Evolutionary conservation across 1,140 invertebrate genomes (phyloP), one percentile per base, ranked within the genome.

Genomic region (Oryctes rhinoceros): DNA sequence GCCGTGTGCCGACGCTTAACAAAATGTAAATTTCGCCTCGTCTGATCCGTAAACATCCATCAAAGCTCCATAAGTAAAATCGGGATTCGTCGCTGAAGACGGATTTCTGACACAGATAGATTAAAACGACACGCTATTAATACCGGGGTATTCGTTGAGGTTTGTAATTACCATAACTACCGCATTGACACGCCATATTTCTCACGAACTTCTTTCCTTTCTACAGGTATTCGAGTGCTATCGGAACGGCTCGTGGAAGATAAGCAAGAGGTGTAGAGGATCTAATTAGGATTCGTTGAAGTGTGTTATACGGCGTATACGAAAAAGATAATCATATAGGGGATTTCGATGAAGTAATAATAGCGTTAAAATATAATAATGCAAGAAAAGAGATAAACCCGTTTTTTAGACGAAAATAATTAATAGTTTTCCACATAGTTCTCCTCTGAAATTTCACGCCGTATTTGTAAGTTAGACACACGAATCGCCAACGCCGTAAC

Each of bases 111-210:
- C 65, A 67, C 10, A 67, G 18, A 67, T 67, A 67, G 65, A 67
- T 67, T 67, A 67, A 67, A 67, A 67, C 18, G 65, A 67, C 65
- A 67, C 65, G 65, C 65, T 67, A 67, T 67, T 24, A 67, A 24
- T 24, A 24, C 24, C 5, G 65, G 5, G 65, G 18, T 11, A 18
- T 18, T 11, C 30, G n/a, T 67, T 24, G 13, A 18, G 9, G n/a
- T 67, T 67, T 67, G 65, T 67, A 67, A 67, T 67, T 67, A 67
- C 65, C 65, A 67, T 67, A 67, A 20, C 39, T 10, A 44, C 65
- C 65, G 65, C 65, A 35, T 67, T 67, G 65, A 67, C 65, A 67
- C 65, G 18, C 65, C 65, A 67, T 67, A 67, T 67, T 67, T 67
- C 65, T 67, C 65, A 24, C n/a, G 65, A 24, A 67, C n/a, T 24